These are phyloP conservation scores for Epinephelus cyanopodus DNA, from an alignment of 2,113 vertebrate species.

Conservation along the genomic window DNA sequence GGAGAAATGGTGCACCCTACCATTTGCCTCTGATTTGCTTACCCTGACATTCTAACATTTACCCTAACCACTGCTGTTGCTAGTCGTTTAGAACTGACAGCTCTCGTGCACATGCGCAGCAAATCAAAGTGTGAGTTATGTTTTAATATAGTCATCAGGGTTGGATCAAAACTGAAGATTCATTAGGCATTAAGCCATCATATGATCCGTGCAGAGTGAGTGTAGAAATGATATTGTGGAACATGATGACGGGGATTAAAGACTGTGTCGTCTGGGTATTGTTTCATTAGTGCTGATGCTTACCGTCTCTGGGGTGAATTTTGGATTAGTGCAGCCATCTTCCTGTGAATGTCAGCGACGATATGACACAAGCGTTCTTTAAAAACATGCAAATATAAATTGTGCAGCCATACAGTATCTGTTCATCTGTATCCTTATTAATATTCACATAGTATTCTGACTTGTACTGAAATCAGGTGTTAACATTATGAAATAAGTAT, in stretches of 20 bases:
- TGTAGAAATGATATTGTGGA: constrained; percentile 37
- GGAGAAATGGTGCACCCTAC: too few species aligned
- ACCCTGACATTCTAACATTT: too few species aligned
- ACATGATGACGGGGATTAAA: constrained; percentile 46
- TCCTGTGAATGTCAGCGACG: constrained; percentile 32
- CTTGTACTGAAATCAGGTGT: constrained; percentile 37
- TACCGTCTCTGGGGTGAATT: constrained; percentile 44
- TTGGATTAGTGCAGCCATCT: constrained; percentile 47
- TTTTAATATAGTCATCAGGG: constrained; percentile 28
- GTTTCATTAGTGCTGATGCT: constrained; percentile 60
- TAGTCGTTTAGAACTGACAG: neutral
- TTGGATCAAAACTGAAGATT: constrained; percentile 15
- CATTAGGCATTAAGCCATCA: neutral
- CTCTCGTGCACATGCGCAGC: neutral
- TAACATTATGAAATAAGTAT: neutral
- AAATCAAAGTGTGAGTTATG: constrained; percentile 7
- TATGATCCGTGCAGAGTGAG: constrained; percentile 27
- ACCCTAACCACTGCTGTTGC: too few species aligned
- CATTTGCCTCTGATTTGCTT: too few species aligned
- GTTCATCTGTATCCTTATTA: constrained; percentile 16
- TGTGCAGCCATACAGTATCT: neutral
- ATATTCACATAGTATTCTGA: neutral
- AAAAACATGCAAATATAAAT: constrained; percentile 11
- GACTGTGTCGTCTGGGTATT: constrained; percentile 17
- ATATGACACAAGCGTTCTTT: constrained; percentile 2